These are phyloP conservation scores for Mnemiopsis leidyi DNA, from an alignment of 37 sponge, comb jelly and placozoan genomes.

Conservation along the genomic window DNA sequence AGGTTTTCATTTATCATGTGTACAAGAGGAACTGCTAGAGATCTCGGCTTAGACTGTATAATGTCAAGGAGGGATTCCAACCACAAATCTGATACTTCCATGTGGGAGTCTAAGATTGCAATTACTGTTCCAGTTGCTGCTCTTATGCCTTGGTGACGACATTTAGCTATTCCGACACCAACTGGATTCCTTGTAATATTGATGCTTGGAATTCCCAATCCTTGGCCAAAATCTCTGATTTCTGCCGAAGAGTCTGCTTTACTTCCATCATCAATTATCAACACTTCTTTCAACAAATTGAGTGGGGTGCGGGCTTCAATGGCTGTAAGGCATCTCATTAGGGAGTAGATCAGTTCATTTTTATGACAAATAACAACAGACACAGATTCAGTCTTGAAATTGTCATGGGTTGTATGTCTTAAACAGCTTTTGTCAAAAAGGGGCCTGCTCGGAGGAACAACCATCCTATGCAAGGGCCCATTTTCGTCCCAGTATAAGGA, in stretches of 20 bases:
- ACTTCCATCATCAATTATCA: slow-evolving; percentile 2
- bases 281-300: background rate
- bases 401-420: background rate
- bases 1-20: background rate
- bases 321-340: background rate
- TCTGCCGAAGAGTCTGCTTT: background rate
- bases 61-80: background rate
- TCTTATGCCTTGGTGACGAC: background rate
- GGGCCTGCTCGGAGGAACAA: background rate
- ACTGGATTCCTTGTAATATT: background rate
- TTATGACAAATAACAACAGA: background rate
- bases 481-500: background rate
- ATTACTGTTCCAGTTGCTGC: background rate
- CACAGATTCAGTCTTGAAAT: background rate
- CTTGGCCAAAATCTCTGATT: background rate
- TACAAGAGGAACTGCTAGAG: background rate
- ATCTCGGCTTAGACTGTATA: background rate
- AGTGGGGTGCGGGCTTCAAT: background rate
- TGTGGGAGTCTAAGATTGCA: slow-evolving; percentile 1
- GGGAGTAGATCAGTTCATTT: background rate
- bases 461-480: background rate
- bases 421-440: background rate
- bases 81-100: slow-evolving; percentile 6
- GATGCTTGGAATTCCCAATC: background rate
- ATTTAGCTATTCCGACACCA: background rate